phyloP scores from a whole-genome alignment of 2,888 invertebrate genomes.

The Habrosyne pyritoides region DNA sequence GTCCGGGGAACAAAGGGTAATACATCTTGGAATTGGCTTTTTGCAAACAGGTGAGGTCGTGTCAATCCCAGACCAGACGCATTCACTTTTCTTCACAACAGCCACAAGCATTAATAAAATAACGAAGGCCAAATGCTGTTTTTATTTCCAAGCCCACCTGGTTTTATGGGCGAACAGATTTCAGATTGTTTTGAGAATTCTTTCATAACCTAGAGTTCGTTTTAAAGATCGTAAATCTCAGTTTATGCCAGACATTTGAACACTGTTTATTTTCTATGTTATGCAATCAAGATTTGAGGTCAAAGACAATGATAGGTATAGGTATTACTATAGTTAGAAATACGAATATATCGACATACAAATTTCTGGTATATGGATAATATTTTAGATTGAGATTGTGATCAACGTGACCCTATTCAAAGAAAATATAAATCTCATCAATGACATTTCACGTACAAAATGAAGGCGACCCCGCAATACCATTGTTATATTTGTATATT shows the following conservation, averaged over 20 bases:
- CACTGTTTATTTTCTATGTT: constrained; percentile 61
- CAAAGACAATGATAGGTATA: neutral
- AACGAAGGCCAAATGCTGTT: constrained; percentile 61
- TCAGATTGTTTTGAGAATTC: constrained; percentile 68
- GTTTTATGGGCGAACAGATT: constrained; percentile 64
- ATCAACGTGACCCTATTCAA: too few species aligned
- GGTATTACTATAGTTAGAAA: too few species aligned
- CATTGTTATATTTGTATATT: too few species aligned
- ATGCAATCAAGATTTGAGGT: constrained; percentile 46
- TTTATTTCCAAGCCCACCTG: constrained; percentile 70
- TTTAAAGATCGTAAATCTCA: constrained; percentile 71
- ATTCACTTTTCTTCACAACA: constrained; percentile 66
- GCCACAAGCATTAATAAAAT: constrained; percentile 59
- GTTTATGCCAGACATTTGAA: constrained; percentile 70
- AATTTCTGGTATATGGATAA: too few species aligned
- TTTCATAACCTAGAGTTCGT: constrained; percentile 71
- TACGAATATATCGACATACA: too few species aligned
- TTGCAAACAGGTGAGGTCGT: constrained; percentile 71
- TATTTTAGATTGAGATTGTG: too few species aligned
- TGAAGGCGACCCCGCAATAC: neutral
- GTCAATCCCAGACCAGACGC: constrained; percentile 56
- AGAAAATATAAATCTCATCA: too few species aligned
- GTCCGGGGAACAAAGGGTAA: constrained; percentile 71
- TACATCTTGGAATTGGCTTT: constrained; percentile 71
- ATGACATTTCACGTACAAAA: neutral